Evolutionary conservation across 2,888 invertebrate genomes (phyloP).

Genomic region (Phyllotreta cruciferae): DNA sequence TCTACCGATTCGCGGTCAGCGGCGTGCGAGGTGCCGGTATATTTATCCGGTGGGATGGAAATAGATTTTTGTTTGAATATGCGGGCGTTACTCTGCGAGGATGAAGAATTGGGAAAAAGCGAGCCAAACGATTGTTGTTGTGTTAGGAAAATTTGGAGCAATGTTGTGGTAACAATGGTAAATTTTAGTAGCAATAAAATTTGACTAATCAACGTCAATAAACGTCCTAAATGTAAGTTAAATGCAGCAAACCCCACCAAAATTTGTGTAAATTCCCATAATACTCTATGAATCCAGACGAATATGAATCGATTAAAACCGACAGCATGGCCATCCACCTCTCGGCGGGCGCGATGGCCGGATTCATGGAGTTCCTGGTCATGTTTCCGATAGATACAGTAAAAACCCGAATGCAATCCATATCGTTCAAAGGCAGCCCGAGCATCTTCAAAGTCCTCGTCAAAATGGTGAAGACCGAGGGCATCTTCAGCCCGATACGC

Average conservation of each 20-base stretch:
- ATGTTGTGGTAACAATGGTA: no score
- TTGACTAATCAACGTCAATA: no score
- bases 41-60: not conserved
- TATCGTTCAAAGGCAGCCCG: slow-evolving; percentile 9
- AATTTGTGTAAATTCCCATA: no score
- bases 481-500: not conserved
- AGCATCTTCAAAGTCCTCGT: not conserved
- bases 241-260: no score
- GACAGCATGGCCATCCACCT: slow-evolving; percentile 1
- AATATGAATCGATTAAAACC: slow-evolving; percentile 2
- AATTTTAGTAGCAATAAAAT: no score
- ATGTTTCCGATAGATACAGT: slow-evolving; percentile 18
- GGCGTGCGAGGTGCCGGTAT: not conserved
- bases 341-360: slow-evolving; percentile 12
- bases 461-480: slow-evolving; percentile 6
- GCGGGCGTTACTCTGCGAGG: no score
- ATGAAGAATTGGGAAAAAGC: no score
- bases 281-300: slow-evolving; percentile 10
- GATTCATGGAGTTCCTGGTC: slow-evolving; percentile 7
- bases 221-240: no score
- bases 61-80: no score
- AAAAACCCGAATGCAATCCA: slow-evolving; percentile 17
- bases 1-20: not conserved
- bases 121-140: no score
- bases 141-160: no score